Percentiles rank a stretch among this genome's conserved stretches.
Conservation (phyloP, 2,113 vertebrate genomes). For the Ciconia stormi region DNA sequence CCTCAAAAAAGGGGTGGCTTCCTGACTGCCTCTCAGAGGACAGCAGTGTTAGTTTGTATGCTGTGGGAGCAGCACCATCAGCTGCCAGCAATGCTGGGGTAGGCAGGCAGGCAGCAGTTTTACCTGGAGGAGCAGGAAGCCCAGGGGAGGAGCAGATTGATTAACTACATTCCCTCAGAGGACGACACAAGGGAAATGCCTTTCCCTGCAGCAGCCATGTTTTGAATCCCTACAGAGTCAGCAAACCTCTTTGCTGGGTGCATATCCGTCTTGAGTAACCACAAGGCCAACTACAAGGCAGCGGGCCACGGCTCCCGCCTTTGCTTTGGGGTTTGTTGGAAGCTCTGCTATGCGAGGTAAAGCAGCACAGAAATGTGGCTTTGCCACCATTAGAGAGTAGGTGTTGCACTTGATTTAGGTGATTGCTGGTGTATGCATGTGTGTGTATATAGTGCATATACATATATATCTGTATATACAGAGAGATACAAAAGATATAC, state of each 20-base stretch:
- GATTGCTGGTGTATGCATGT: fast-evolving
- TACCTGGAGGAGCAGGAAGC: neutral
- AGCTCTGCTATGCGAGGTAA: neutral
- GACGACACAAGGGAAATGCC: neutral
- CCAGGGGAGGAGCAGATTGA: neutral
- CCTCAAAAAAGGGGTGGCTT: neutral
- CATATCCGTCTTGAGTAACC: fast-evolving
- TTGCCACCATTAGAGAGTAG: neutral
- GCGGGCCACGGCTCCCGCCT: neutral
- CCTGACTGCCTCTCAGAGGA: neutral
- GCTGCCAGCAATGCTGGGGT: neutral
- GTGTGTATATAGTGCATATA: fast-evolving
- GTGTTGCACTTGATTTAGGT: neutral
- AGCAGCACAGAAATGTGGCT: neutral
- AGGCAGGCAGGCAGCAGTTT: neutral
- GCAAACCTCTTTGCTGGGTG: neutral
- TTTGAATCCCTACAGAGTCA: neutral
- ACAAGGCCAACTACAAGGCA: neutral
- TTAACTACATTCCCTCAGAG: neutral
- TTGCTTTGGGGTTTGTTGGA: neutral
- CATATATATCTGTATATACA: fast-evolving
- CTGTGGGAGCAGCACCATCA: neutral
- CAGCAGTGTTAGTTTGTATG: fast-evolving
- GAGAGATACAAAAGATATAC: fast-evolving
- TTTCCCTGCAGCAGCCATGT: neutral